These are phyloP conservation scores for Papilio aristodemus DNA, from an alignment of 1,140 invertebrate genomes.

Conservation along the genomic window DNA sequence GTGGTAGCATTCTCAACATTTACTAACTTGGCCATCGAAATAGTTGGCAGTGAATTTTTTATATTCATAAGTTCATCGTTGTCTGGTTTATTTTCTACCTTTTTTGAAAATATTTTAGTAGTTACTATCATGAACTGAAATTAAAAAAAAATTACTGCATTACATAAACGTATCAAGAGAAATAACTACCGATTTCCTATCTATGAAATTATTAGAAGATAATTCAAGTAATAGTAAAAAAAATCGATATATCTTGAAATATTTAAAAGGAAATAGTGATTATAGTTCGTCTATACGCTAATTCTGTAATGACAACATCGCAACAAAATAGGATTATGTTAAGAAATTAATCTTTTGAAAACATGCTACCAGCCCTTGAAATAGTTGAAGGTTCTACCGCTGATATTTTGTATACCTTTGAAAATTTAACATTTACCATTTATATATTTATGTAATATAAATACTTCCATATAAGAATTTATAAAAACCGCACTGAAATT, in stretches of 20 bases:
- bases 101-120: constrained; percentile 4
- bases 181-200: no score
- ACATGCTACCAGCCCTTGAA: background rate
- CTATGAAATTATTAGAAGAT: no score
- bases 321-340: no score
- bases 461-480: no score
- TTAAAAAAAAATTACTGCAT: background rate
- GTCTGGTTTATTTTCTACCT: background rate
- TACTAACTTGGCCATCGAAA: background rate
- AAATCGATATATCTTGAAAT: no score
- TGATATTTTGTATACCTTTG: background rate
- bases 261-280: no score
- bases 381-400: background rate
- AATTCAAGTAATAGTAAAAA: no score
- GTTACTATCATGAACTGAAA: constrained; percentile 13
- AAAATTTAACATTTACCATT: background rate
- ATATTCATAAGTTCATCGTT: background rate
- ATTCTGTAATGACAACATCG: no score
- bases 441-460: no score
- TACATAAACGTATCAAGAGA: background rate
- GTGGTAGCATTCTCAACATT: background rate
- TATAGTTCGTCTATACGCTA: no score
- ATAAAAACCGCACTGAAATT: no score
- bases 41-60: background rate
- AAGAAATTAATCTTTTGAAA: no score